A percentile compares a stretch with the other conserved stretches of the same genome.
Evolutionary conservation across 1,140 invertebrate genomes (phyloP).

Genomic region (Diuraphis noxia): DNA sequence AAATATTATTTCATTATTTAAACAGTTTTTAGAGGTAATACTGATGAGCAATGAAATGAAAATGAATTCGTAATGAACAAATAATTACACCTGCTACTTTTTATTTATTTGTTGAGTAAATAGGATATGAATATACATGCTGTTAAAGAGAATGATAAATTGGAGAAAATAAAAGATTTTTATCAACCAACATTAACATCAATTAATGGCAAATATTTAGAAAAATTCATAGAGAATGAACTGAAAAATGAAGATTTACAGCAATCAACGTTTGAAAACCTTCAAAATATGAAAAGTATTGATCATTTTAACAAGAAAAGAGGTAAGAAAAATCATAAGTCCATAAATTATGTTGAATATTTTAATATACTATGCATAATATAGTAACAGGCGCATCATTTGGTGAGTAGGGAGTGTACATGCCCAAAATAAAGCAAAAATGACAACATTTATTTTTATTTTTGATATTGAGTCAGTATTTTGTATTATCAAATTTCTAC

Average conservation of each 20-base stretch:
- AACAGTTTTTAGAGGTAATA: conserved; percentile 32
- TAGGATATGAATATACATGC: conserved; percentile 7
- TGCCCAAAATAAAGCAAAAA: neutral
- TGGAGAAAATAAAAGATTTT: neutral
- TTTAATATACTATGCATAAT: neutral
- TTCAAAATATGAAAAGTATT: neutral
- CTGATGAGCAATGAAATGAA: neutral
- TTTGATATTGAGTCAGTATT: neutral
- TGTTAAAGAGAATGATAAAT: neutral
- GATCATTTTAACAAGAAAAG: neutral
- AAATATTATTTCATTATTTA: neutral
- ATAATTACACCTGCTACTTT: neutral
- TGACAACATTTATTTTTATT: neutral
- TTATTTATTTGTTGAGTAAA: neutral
- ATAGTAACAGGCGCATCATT: neutral
- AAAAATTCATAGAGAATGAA: neutral
- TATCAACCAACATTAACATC: neutral
- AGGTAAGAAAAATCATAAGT: neutral
- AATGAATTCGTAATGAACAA: no score
- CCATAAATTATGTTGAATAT: neutral
- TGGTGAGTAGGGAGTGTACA: neutral
- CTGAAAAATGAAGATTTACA: neutral
- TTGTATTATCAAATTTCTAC: no score
- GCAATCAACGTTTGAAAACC: neutral
- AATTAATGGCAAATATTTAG: neutral